phyloP scores from a whole-genome alignment of 2,113 vertebrate species.

The Tenrec ecaudatus region DNA sequence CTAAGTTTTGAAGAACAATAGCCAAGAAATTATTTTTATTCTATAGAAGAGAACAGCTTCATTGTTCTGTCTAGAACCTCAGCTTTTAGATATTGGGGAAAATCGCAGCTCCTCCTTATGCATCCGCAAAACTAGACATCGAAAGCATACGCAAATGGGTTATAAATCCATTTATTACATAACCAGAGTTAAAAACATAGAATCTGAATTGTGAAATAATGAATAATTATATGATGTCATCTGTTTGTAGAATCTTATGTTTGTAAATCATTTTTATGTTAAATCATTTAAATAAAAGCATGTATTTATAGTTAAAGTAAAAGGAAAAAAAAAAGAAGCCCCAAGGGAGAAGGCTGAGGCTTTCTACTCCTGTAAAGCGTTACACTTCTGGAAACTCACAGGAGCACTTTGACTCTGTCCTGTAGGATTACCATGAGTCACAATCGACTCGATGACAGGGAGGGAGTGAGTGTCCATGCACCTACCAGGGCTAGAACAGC shows the following conservation, averaged over 20 bases:
- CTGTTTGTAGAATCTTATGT: not conserved
- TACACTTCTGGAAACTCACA: too few relatives aligned
- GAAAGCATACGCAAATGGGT: not conserved
- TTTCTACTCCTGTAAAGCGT: too few relatives aligned
- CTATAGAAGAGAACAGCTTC: not conserved
- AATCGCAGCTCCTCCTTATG: not conserved
- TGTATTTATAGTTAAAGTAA: too few relatives aligned
- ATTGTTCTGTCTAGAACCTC: not conserved
- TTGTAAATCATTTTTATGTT: too few relatives aligned
- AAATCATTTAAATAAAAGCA: too few relatives aligned
- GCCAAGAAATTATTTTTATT: not conserved
- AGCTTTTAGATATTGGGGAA: not conserved
- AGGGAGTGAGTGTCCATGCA: not conserved
- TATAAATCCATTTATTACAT: not conserved
- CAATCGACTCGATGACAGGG: too few relatives aligned
- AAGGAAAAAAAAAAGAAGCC: too few relatives aligned
- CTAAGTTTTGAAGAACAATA: not conserved
- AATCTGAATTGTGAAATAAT: not conserved
- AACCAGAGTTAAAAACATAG: not conserved
- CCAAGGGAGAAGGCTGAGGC: too few relatives aligned
- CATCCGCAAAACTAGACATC: not conserved
- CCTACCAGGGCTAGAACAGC: not conserved
- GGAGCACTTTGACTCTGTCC: too few relatives aligned
- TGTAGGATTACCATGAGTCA: too few relatives aligned
- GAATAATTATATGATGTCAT: not conserved